Evolutionary conservation across 1,140 invertebrate species (phyloP).

Genomic region (Drosophila kanapiae): DNA sequence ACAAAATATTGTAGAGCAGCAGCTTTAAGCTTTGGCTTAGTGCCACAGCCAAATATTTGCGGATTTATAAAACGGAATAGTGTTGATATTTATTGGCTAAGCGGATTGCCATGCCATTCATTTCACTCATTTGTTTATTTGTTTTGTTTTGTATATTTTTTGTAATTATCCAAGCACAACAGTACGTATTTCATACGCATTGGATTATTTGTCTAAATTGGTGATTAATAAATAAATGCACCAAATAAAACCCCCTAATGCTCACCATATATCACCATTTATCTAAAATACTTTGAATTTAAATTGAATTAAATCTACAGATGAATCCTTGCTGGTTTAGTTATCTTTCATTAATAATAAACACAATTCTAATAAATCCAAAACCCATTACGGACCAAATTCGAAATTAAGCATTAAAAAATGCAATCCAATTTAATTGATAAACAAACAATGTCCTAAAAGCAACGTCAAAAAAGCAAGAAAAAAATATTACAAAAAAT

Average conservation of each 20-base stretch:
- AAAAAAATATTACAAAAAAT: conserved; percentile 20
- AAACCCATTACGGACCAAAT: conserved; percentile 1
- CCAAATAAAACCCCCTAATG: not conserved
- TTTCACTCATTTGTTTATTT: conserved; percentile 26
- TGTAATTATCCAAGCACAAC: not conserved
- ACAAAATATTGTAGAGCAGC: conserved; percentile 12
- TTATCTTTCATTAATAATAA: not conserved
- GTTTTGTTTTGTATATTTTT: conserved; percentile 1
- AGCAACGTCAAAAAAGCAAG: conserved; percentile 1
- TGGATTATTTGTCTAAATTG: not conserved
- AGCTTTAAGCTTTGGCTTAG: conserved; percentile 12
- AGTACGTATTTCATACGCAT: not conserved
- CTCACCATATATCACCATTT: not conserved
- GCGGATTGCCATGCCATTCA: conserved; percentile 30
- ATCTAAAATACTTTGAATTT: not conserved
- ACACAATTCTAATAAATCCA: not conserved
- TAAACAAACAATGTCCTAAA: conserved; percentile 19
- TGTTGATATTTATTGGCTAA: conserved; percentile 20
- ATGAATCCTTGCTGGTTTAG: not conserved
- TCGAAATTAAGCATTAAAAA: not conserved
- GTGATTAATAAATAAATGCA: not conserved
- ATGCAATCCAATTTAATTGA: conserved; percentile 15
- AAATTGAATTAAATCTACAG: not conserved
- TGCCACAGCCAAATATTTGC: conserved; percentile 2
- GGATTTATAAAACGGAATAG: not conserved